A percentile compares a stretch with the other conserved stretches of the same genome.
Conservation (phyloP, 2,888 invertebrate species). For the Nemotelus pantherinus region DNA sequence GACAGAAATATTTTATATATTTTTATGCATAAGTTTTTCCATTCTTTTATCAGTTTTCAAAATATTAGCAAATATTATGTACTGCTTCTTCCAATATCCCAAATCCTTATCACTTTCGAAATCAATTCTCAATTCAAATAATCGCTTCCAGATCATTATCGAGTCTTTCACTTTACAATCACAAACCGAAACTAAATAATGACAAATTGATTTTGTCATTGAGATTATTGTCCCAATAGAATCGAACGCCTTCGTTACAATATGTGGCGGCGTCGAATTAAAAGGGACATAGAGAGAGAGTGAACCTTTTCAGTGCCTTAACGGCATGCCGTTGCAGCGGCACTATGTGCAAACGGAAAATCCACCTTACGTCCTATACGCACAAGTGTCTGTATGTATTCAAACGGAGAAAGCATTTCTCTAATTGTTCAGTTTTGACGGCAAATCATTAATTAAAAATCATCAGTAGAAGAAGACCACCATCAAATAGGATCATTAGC, state of each 20-base stretch:
- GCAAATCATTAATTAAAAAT: constrained; percentile 33
- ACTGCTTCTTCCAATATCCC: too few species aligned
- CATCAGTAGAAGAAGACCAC: constrained; percentile 27
- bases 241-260: constrained; percentile 27
- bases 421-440: constrained; percentile 7
- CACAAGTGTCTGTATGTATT: too few species aligned
- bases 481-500: constrained; percentile 9
- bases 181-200: constrained; percentile 40
- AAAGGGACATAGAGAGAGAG: too few species aligned
- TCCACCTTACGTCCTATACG: not conserved
- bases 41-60: too few species aligned
- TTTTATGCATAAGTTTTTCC: too few species aligned
- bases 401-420: constrained; percentile 33
- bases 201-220: constrained; percentile 38
- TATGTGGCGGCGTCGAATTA: not conserved
- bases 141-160: constrained; percentile 2
- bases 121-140: too few species aligned
- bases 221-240: constrained; percentile 23
- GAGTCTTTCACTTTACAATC: constrained; percentile 32
- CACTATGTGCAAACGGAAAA: not conserved
- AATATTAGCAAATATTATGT: too few species aligned
- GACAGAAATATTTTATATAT: too few species aligned
- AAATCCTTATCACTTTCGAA: too few species aligned
- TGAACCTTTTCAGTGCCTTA: too few species aligned
- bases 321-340: too few species aligned